phyloP scores from a whole-genome alignment of 2,113 vertebrate genomes.

The Clarias magur region DNA sequence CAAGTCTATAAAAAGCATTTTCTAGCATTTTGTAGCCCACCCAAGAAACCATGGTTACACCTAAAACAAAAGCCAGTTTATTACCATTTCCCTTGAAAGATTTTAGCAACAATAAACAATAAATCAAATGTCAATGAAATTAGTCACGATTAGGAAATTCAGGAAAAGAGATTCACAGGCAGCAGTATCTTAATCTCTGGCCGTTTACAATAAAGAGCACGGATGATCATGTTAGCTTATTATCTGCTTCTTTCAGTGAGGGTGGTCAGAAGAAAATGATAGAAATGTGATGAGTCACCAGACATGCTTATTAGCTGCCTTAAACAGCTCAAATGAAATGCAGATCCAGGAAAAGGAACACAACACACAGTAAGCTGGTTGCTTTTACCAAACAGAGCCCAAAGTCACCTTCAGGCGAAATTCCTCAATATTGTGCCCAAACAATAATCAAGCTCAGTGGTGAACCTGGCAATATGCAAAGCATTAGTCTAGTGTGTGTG shows the following conservation, averaged over 20 bases:
- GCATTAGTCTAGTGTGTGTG: background rate
- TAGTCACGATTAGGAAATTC: background rate
- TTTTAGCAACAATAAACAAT: background rate
- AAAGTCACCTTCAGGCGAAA: slow-evolving; percentile 35
- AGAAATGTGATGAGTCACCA: slow-evolving; percentile 36
- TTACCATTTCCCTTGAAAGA: background rate
- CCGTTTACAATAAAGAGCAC: background rate
- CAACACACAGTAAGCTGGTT: slow-evolving; percentile 22
- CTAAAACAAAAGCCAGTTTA: background rate
- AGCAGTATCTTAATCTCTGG: background rate
- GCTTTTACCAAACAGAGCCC: slow-evolving; percentile 19
- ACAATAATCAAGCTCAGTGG: slow-evolving; percentile 43
- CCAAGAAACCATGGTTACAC: background rate
- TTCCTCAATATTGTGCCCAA: slow-evolving; percentile 29
- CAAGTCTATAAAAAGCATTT: background rate
- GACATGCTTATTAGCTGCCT: slow-evolving; percentile 36
- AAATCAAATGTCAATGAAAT: background rate
- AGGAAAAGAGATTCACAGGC: background rate
- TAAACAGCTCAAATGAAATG: slow-evolving; percentile 37
- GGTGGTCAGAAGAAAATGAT: slow-evolving; percentile 36
- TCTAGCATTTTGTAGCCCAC: too few relatives aligned
- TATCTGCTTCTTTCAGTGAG: slow-evolving; percentile 4
- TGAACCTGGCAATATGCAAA: background rate
- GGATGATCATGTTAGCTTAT: background rate
- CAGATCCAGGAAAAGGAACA: slow-evolving; percentile 11